Conservation (phyloP, 2,113 vertebrate species). For the Crotalus helleri region DNA sequence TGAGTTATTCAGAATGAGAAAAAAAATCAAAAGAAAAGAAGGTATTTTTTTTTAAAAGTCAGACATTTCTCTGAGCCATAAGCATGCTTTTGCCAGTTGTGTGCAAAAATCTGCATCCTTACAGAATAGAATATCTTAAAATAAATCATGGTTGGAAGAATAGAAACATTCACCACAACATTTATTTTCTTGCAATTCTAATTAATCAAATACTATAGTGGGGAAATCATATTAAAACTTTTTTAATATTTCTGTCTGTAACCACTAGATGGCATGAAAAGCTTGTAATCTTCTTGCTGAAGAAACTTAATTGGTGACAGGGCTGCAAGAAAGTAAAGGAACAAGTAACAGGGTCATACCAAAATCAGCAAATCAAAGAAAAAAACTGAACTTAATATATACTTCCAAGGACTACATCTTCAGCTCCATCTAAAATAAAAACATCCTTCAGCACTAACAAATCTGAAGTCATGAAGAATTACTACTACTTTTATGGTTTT, state of each 20-base stretch:
- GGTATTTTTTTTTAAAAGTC: background rate
- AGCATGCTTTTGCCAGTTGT: background rate
- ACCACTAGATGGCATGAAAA: constrained; percentile 60
- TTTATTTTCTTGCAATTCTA: background rate
- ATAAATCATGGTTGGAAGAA: background rate
- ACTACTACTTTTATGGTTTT: background rate
- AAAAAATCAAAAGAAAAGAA: background rate
- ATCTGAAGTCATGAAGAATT: background rate
- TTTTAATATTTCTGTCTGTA: background rate
- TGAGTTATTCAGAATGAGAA: background rate
- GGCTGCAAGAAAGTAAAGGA: background rate
- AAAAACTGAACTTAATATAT: rapidly evolving
- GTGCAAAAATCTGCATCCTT: background rate
- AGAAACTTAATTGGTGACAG: background rate
- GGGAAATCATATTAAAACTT: background rate
- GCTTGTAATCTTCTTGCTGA: constrained; percentile 11
- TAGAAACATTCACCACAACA: background rate
- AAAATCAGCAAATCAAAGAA: background rate
- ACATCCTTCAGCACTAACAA: rapidly evolving
- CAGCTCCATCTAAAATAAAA: background rate
- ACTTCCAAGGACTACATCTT: background rate
- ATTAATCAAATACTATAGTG: background rate
- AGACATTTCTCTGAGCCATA: background rate
- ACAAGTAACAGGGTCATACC: background rate
- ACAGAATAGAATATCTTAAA: background rate